Base-by-base conservation (phyloP, 2,797 vertebrate species). In the Chiloscyllium punctatum region DNA sequence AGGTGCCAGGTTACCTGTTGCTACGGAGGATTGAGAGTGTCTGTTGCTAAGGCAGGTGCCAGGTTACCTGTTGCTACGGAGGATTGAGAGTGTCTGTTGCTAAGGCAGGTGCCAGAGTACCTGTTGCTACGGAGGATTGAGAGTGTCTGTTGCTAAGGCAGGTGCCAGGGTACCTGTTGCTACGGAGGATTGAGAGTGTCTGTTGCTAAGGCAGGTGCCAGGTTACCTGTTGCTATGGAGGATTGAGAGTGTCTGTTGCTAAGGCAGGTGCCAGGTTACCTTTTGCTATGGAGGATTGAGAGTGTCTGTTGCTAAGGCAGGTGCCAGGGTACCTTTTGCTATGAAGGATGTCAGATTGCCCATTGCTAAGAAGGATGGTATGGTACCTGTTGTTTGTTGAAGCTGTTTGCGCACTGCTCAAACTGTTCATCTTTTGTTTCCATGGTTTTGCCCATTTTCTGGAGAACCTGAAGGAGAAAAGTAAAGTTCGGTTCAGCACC, bases 351-450 rank as follows among this genome's bases (percentile, higher is more conserved):
- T 68, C 69, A 71, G 7, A 4, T 9, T 27, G 15, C 5, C 72
- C 18, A 27, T 48, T 48, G 82, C 82, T 48, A 23, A 86, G 82
- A 48, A 86, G 37, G 82, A 48, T 48, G 86, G 62, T 1, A 42
- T 13, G 66, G 71, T 97, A 99, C 99, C 98, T 99, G 99, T 96
- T 99, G 99, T 96, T 98, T 98, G 79, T 97, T 97, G 96, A 99
- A 98, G 96, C 97, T 97, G 95, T 96, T 97, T 25, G 98, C 97
- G 95, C 95, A 98, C 25, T 96, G 96, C 96, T 99, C 98, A 96
- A 99, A 99, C 62, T 98, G 96, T 71, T 99, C 98, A 30, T 99
- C 99, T 97, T 98, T 99, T 66, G 98, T 99, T 97, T 99, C 99
- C 94, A 98, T 97, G 0, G 98, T 97, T 97, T 99, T 99, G 27